Evolutionary conservation across 2,113 vertebrate genomes (phyloP).

Genomic region (Bos javanicus): DNA sequence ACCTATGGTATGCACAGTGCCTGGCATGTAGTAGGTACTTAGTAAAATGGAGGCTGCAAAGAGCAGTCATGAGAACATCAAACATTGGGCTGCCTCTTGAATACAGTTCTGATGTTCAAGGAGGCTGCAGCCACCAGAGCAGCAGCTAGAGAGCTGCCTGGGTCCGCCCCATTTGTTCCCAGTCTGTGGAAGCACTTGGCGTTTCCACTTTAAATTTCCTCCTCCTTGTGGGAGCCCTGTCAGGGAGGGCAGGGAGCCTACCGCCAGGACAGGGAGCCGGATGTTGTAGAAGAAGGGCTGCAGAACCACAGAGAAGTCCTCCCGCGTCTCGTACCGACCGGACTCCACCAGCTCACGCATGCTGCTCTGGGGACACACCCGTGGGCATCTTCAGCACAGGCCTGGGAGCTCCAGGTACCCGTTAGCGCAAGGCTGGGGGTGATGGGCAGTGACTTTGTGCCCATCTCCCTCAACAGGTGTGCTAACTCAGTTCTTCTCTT

Average conservation of each 20-base stretch:
- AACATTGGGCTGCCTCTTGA: neutral
- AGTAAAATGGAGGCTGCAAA: neutral
- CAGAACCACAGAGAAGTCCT: slow-evolving; percentile 90
- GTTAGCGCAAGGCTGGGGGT: neutral
- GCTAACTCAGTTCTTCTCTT: neutral
- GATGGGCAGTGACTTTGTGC: neutral
- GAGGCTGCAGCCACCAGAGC: neutral
- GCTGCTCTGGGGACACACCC: slow-evolving; percentile 73
- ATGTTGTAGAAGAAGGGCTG: slow-evolving; percentile 86
- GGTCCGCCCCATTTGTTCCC: neutral
- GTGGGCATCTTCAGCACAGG: neutral
- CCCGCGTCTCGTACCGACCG: slow-evolving; percentile 85
- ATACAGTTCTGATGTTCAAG: neutral
- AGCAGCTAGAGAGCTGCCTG: neutral
- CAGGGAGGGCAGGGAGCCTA: slow-evolving; percentile 46
- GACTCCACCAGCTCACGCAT: slow-evolving; percentile 84
- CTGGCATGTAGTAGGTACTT: neutral
- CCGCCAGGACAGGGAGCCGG: slow-evolving; percentile 78
- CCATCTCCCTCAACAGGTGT: neutral
- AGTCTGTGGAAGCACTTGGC: accelerated
- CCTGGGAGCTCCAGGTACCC: neutral
- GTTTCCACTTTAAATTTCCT: neutral
- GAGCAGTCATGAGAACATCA: neutral
- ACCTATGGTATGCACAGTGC: neutral
- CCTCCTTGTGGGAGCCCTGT: neutral